These are phyloP conservation scores for Araneus ventricosus DNA, from an alignment of 1,140 invertebrate species.

Conservation along the genomic window DNA sequence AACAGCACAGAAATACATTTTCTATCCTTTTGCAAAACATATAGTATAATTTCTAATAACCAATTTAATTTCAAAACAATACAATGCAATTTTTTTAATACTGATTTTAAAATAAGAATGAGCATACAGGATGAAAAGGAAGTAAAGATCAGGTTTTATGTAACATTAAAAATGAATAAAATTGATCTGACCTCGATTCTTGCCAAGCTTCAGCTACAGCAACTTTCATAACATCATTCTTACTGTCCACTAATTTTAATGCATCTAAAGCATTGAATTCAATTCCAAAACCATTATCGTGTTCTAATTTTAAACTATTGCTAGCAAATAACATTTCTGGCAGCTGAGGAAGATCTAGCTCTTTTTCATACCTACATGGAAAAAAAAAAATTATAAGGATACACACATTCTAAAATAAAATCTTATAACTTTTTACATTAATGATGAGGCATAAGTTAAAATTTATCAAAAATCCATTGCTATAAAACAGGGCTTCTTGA, in stretches of 20 bases:
- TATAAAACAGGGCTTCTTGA: too few species aligned
- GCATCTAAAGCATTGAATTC: constrained; percentile 96
- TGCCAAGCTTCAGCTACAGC: constrained; percentile 92
- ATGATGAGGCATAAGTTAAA: constrained; percentile 11
- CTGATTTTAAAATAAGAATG: too few species aligned
- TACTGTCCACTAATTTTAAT: constrained; percentile 87
- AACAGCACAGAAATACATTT: too few species aligned
- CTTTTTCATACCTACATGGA: constrained; percentile 85
- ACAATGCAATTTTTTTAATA: too few species aligned
- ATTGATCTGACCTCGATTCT: constrained; percentile 83
- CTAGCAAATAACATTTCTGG: constrained; percentile 99
- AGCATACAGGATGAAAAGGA: too few species aligned
- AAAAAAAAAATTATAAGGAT: background rate
- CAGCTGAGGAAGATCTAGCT: constrained; percentile 91
- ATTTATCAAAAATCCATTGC: background rate
- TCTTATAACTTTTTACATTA: background rate
- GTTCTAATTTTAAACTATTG: constrained; percentile 86
- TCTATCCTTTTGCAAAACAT: too few species aligned
- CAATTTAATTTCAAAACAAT: too few species aligned
- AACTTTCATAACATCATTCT: constrained; percentile 85
- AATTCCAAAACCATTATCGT: constrained; percentile 86
- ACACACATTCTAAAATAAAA: background rate
- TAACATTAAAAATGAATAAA: background rate
- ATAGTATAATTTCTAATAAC: too few species aligned
- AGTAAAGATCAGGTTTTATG: too few species aligned